Conservation (phyloP, 2,888 invertebrate species). For the Polydrusus pterygomalis region DNA sequence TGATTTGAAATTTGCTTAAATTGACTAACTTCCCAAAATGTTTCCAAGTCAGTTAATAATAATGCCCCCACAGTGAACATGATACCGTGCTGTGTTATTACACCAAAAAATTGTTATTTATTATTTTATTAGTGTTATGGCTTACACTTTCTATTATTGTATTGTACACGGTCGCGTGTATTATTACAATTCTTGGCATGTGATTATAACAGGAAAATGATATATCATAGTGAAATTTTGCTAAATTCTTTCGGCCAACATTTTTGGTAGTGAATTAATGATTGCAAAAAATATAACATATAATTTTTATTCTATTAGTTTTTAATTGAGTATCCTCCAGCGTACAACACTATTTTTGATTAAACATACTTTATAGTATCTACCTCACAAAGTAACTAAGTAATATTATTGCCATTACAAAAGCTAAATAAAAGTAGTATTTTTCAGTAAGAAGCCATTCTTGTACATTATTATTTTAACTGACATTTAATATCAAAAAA, state of each 20-base stretch:
- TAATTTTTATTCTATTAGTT: conserved; percentile 24
- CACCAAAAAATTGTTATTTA: conserved; percentile 20
- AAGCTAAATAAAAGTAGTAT: too few species aligned
- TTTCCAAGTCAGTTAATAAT: conserved; percentile 33
- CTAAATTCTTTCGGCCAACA: conserved; percentile 3
- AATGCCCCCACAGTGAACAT: conserved; percentile 33
- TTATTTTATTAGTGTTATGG: conserved; percentile 36
- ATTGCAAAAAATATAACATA: conserved; percentile 12
- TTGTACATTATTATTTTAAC: too few species aligned
- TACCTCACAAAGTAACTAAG: too few species aligned
- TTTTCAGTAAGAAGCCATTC: too few species aligned
- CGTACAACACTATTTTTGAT: neutral
- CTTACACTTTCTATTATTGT: conserved; percentile 40
- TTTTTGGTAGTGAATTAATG: conserved; percentile 17
- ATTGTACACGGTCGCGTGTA: conserved; percentile 22
- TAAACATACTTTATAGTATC: neutral
- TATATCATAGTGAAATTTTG: conserved; percentile 18
- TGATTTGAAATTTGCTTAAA: conserved; percentile 16
- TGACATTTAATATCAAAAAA: too few species aligned
- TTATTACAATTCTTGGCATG: conserved; percentile 5
- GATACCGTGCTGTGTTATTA: conserved; percentile 25
- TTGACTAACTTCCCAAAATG: conserved; percentile 23
- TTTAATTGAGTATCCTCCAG: conserved; percentile 14
- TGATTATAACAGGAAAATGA: conserved; percentile 20
- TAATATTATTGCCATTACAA: too few species aligned